Base-by-base conservation (phyloP, 2,888 invertebrate species). In the Scrobipalpa costella region DNA sequence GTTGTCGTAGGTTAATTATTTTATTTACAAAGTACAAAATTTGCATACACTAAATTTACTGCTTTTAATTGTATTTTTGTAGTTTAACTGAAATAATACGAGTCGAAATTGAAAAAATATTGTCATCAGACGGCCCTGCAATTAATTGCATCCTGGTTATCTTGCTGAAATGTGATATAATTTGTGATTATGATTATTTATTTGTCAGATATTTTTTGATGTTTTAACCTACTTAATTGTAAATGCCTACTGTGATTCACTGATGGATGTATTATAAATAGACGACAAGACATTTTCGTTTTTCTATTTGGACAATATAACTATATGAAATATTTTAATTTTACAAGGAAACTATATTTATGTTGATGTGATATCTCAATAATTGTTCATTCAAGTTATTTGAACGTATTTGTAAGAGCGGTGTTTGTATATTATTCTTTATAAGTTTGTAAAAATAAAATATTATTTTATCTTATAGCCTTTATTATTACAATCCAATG, bases 391-490 rank as follows among this genome's bases (percentile, higher is more conserved):
- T 40, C 3, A 3, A 0, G 44, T 44, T 19, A 17, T 34, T 50
- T 33, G 50, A 11, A 40, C 13, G 9, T 57, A 49, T 63, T 49
- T 57, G 57, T 64, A 62, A 64, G 61, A 58, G 71, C 63, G 70
- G 73, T 74, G 71, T 74, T 75, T 76, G 72, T 77, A 76, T 64
- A 58, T 72, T 69, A 72, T 70, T 72, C 71, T 68, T 72, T 77
- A 70, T 73, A 74, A 71, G 68, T 63, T 72, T 74, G 73, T 73
- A 68, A 75, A 71, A 55, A 58, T 74, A 75, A 72, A 75, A 68
- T 64, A 71, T 71, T 71, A 73, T 73, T 73, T 73, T 70, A 69
- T 57, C 7, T 36, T 15, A n/a, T 11, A 21, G 27, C n/a, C 6
- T 19, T 52, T 52, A 33, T 33, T 52, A 27, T 33, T 52, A 2